Conservation (phyloP, 2,888 invertebrate species). For the Crocallis elinguaria region DNA sequence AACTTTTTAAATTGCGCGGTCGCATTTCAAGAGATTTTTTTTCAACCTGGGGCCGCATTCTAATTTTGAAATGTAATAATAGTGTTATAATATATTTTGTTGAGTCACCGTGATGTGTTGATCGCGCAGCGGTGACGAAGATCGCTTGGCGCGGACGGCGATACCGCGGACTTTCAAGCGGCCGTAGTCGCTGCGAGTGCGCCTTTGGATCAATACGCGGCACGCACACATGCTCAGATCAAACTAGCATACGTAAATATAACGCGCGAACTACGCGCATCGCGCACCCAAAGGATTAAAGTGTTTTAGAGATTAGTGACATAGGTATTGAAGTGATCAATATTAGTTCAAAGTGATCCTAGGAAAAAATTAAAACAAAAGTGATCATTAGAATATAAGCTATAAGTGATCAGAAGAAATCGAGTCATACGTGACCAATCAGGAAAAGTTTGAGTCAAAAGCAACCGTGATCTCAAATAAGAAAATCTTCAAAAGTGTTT, state of each 20-base stretch:
- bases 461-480: constrained; percentile 15
- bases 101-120: constrained; percentile 50
- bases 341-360: too few relatives aligned
- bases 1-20: too few relatives aligned
- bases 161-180: constrained; percentile 1
- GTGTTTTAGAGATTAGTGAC: constrained; percentile 3
- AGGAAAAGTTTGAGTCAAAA: neutral
- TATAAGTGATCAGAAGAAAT: neutral
- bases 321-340: neutral
- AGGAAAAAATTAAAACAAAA: neutral
- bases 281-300: constrained; percentile 2
- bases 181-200: constrained; percentile 18
- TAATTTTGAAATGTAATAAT: constrained; percentile 29
- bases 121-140: constrained; percentile 21
- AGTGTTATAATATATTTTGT: constrained; percentile 38
- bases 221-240: neutral
- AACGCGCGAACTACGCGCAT: constrained; percentile 13
- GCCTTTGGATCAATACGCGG: constrained; percentile 10
- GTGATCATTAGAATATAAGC: constrained; percentile 1
- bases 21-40: constrained; percentile 3
- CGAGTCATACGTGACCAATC: neutral
- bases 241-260: neutral
- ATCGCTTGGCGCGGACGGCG: neutral
- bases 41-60: constrained; percentile 2
- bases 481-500: neutral